Conservation (phyloP, 2,113 vertebrate species). For the Grammomys surdaster region DNA sequence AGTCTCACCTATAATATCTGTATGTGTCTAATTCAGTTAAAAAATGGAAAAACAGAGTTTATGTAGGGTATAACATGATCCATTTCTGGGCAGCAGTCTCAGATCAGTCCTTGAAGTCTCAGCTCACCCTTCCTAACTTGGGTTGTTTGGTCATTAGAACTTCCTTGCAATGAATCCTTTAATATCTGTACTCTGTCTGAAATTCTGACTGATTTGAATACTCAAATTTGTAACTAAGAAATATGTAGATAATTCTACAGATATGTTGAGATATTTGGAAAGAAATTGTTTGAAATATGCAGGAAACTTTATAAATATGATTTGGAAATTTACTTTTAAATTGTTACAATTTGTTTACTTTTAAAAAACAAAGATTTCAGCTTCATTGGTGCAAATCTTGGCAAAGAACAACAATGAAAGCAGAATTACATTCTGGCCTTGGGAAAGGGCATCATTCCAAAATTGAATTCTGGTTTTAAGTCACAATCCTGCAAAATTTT, state of each 20-base stretch:
- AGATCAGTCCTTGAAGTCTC: no score
- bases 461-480: not conserved
- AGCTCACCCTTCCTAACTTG: not conserved
- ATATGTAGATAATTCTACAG: not conserved
- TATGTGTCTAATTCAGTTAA: not conserved
- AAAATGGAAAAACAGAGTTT: not conserved
- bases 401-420: not conserved
- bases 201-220: not conserved
- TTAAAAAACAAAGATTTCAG: not conserved
- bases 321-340: not conserved
- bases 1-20: not conserved
- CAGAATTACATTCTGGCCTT: not conserved
- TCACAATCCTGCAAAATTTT: not conserved
- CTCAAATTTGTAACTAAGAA: not conserved
- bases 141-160: not conserved
- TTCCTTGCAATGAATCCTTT: not conserved
- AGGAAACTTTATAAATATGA: not conserved
- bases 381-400: not conserved
- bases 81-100: not conserved
- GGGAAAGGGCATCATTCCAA: not conserved
- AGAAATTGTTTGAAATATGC: not conserved
- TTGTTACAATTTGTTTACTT: not conserved
- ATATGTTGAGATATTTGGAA: not conserved
- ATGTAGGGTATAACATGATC: not conserved
- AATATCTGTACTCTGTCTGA: not conserved